A percentile compares a stretch with the other conserved stretches of the same genome.
Conservation (phyloP, 2,113 vertebrate species). For the Lophotis ruficrista region DNA sequence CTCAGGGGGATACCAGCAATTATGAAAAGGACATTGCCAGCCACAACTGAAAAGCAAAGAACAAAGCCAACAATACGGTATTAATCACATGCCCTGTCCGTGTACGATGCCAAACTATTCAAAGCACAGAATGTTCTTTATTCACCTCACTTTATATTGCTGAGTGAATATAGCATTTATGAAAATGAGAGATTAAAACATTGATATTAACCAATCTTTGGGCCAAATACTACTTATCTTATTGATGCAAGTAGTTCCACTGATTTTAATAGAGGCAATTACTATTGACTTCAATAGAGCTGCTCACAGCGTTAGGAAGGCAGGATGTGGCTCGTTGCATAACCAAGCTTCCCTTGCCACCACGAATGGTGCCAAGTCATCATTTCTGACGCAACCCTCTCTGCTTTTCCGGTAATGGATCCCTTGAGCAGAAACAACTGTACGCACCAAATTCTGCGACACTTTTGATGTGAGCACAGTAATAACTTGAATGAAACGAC, state of each 20-base stretch:
- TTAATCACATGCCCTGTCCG: conserved; percentile 63
- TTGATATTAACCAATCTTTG: conserved; percentile 47
- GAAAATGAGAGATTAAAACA: conserved; percentile 58
- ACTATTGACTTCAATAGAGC: not conserved
- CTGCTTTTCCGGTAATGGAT: not conserved
- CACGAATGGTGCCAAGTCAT: conserved; percentile 4
- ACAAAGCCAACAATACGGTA: conserved; percentile 69
- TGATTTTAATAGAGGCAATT: conserved; percentile 46
- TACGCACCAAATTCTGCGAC: not conserved
- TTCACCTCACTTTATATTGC: conserved; percentile 42
- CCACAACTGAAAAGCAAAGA: conserved; percentile 57
- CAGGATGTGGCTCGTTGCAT: conserved; percentile 48
- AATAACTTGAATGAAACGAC: not conserved
- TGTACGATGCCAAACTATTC: conserved; percentile 47
- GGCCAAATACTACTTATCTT: conserved; percentile 64
- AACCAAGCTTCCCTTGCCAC: conserved; percentile 44
- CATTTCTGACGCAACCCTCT: not conserved
- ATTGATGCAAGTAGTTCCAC: conserved; percentile 60
- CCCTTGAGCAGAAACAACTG: not conserved
- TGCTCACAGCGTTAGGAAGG: conserved; percentile 2
- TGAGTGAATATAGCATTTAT: conserved; percentile 37
- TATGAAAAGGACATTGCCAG: conserved; percentile 46
- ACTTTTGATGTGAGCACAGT: not conserved
- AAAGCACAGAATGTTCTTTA: conserved; percentile 63
- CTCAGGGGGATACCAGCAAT: conserved; percentile 32